A percentile compares a stretch with the other conserved stretches of the same genome.
Conservation (phyloP, 2,113 vertebrate species). For the Corapipo altera region DNA sequence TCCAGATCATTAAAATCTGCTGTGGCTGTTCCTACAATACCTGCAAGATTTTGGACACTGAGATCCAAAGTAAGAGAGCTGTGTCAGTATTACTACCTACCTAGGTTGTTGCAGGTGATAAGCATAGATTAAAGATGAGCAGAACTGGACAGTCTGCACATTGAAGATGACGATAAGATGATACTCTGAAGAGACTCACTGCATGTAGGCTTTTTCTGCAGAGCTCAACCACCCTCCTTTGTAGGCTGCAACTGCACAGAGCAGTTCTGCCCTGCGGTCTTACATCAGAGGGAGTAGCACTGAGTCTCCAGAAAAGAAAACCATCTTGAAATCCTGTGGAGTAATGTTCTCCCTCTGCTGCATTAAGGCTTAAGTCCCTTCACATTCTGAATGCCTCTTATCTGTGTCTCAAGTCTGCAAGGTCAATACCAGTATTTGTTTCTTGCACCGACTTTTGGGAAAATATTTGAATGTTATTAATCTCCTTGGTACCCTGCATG, state of each 20-base stretch:
- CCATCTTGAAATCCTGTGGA: background rate
- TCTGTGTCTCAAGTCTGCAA: background rate
- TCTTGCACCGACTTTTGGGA: background rate
- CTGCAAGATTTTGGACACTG: background rate
- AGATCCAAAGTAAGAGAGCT: background rate
- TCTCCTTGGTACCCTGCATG: conserved; percentile 40
- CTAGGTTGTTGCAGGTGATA: background rate
- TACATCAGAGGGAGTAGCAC: background rate
- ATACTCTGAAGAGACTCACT: background rate
- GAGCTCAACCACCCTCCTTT: background rate
- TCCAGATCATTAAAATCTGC: background rate
- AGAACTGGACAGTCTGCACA: background rate
- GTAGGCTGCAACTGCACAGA: background rate
- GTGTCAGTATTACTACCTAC: background rate
- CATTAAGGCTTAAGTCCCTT: background rate
- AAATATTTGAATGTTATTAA: conserved; percentile 50
- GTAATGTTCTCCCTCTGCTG: background rate
- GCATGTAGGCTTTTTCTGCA: background rate
- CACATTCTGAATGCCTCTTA: background rate
- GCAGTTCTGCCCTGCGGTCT: background rate
- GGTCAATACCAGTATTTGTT: background rate
- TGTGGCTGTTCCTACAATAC: background rate
- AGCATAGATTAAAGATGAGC: background rate
- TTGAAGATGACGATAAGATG: background rate
- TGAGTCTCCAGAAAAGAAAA: background rate